A percentile compares a stretch with the other conserved stretches of the same genome.
phyloP scores from a whole-genome alignment of 2,888 invertebrate species.

The Ischnura elegans region DNA sequence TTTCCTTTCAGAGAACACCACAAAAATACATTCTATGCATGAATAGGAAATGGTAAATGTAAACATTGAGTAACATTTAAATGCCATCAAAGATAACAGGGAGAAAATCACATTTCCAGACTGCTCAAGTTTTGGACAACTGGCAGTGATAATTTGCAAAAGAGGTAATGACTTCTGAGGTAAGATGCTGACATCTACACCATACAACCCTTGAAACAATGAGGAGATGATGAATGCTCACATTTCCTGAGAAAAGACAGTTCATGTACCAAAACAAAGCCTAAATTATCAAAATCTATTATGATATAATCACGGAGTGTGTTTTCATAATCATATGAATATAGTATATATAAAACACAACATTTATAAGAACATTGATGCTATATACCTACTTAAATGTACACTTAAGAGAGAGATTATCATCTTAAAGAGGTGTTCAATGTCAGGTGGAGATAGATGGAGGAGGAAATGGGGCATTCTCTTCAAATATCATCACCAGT shows the following conservation, averaged over 20 bases:
- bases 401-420: neutral
- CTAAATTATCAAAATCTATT: neutral
- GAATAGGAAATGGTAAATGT: neutral
- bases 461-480: slow-evolving; percentile 85
- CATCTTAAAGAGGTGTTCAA: neutral
- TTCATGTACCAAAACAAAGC: neutral
- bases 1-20: too few species aligned
- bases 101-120: neutral
- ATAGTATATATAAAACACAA: neutral
- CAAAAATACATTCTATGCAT: neutral
- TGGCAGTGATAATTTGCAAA: slow-evolving; percentile 48
- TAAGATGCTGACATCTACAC: neutral
- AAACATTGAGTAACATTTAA: neutral
- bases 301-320: neutral
- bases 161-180: too few species aligned
- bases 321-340: too few species aligned
- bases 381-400: neutral
- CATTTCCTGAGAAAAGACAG: neutral
- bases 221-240: neutral
- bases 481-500: slow-evolving; percentile 85
- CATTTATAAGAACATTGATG: neutral
- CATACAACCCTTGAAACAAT: neutral
- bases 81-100: neutral
- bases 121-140: neutral
- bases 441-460: slow-evolving; percentile 72